phyloP scores from a whole-genome alignment of 2,888 invertebrate species.

The Acronicta psi region DNA sequence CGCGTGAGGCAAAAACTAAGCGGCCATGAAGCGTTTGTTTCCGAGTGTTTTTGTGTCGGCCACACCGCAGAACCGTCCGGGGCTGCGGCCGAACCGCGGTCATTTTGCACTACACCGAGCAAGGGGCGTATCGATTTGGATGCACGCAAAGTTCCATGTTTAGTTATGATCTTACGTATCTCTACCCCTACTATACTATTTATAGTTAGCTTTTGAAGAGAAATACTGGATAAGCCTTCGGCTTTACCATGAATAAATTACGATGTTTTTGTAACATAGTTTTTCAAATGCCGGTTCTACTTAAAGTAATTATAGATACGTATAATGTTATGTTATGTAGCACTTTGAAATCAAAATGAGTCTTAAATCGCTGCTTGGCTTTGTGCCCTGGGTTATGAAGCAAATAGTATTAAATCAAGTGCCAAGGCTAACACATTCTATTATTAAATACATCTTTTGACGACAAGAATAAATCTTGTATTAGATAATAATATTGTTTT shows the following conservation, averaged over 20 bases:
- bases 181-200: slow-evolving; percentile 13
- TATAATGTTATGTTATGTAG: background rate
- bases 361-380: slow-evolving; percentile 50
- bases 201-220: slow-evolving; percentile 3
- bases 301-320: slow-evolving; percentile 7
- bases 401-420: slow-evolving; percentile 54
- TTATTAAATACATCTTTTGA: slow-evolving; percentile 50
- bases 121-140: slow-evolving; percentile 64
- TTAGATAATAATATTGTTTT: slow-evolving; percentile 3
- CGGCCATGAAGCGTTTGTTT: slow-evolving; percentile 67
- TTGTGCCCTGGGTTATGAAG: slow-evolving; percentile 50
- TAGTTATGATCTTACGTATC: slow-evolving; percentile 35
- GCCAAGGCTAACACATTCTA: slow-evolving; percentile 58
- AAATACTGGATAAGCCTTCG: slow-evolving; percentile 6
- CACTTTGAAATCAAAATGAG: slow-evolving; percentile 21
- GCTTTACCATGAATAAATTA: slow-evolving; percentile 16
- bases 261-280: slow-evolving; percentile 15
- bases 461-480: slow-evolving; percentile 15
- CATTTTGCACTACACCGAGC: slow-evolving; percentile 14
- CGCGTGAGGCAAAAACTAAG: slow-evolving; percentile 63
- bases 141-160: slow-evolving; percentile 50
- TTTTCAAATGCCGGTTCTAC: slow-evolving; percentile 6
- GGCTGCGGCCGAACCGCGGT: slow-evolving; percentile 40
- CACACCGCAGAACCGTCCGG: slow-evolving; percentile 20
- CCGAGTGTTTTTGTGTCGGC: slow-evolving; percentile 66